These are phyloP conservation scores for Dromococcyx pavoninus DNA, from an alignment of 2,797 vertebrate genomes.

Conservation along the genomic window DNA sequence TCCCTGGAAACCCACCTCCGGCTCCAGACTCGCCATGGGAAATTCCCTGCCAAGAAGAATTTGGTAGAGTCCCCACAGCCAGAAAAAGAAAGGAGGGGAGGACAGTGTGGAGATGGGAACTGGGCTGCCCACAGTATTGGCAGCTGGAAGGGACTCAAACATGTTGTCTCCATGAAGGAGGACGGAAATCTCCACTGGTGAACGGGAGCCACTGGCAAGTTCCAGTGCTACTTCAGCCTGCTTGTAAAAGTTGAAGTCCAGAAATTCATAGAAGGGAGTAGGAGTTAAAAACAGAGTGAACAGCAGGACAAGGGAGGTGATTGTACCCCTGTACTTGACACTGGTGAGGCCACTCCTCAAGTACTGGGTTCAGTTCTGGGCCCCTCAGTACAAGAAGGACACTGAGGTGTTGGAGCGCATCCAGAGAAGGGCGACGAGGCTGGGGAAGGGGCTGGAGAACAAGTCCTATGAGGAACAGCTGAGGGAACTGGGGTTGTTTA, in stretches of 20 bases:
- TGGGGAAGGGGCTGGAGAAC: no score
- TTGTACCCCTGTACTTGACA: no score
- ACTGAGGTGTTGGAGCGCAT: no score
- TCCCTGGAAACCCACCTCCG: background rate
- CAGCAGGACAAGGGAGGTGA: no score
- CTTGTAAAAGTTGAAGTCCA: background rate
- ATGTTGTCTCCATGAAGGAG: background rate
- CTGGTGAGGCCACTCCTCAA: no score
- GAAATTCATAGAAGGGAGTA: constrained; percentile 30
- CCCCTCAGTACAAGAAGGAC: no score
- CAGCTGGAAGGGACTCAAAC: background rate
- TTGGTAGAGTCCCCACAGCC: rapidly evolving
- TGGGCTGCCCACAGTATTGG: rapidly evolving
- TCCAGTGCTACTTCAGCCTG: background rate
- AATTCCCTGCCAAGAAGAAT: background rate
- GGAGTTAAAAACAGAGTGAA: no score
- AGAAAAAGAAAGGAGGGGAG: background rate
- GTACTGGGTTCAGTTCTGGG: no score
- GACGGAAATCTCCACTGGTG: background rate
- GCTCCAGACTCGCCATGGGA: rapidly evolving
- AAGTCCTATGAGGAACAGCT: no score
- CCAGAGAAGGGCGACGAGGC: no score
- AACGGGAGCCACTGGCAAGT: background rate
- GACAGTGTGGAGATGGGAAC: background rate
- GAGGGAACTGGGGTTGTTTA: no score